Evolutionary conservation across 2,888 invertebrate genomes (phyloP).

Genomic region (Baccha elongata): DNA sequence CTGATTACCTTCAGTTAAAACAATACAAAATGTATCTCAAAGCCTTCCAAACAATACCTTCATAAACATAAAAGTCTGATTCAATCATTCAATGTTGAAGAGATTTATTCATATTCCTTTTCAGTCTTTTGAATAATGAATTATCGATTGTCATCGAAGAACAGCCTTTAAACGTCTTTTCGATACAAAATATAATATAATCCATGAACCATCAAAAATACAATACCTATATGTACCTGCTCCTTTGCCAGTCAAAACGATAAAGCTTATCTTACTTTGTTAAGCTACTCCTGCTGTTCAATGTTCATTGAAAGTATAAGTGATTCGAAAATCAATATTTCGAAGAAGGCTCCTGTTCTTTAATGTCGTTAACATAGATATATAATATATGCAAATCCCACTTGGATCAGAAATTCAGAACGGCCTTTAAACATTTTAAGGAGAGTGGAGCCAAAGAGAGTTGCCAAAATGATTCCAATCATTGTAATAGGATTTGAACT

Average conservation of each 20-base stretch:
- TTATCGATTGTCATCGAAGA: conserved; percentile 1
- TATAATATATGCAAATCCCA: conserved; percentile 37
- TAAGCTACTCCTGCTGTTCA: conserved; percentile 7
- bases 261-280: conserved; percentile 2
- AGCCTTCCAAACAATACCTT: neutral
- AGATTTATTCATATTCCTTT: neutral
- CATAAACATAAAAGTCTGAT: neutral
- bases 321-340: conserved; percentile 44
- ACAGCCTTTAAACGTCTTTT: neutral
- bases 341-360: conserved; percentile 18
- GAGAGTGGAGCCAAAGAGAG: neutral
- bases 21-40: neutral
- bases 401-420: neutral
- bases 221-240: conserved; percentile 6
- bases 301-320: conserved; percentile 19
- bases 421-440: neutral
- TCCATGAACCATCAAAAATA: neutral
- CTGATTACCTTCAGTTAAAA: no score
- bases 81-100: neutral
- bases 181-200: no score
- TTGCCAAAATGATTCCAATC: conserved; percentile 19
- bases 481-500: conserved; percentile 19
- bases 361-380: neutral
- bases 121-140: neutral
- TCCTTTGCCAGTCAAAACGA: neutral